phyloP scores from a whole-genome alignment of 2,888 invertebrate species.

The Eumerus sabulonum region DNA sequence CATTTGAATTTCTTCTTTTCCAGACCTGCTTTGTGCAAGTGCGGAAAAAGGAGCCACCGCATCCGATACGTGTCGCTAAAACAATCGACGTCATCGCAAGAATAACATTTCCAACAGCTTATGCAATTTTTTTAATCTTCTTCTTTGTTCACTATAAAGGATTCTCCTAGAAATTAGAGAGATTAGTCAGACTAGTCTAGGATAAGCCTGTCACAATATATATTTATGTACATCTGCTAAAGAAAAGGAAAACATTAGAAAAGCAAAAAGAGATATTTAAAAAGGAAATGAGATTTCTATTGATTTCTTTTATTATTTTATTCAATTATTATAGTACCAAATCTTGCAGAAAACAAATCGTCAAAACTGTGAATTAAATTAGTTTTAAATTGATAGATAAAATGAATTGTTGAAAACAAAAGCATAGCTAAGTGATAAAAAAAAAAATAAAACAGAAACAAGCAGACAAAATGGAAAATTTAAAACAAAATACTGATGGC shows the following conservation, averaged over 20 bases:
- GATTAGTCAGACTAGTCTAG: constrained; percentile 63
- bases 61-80: constrained; percentile 95
- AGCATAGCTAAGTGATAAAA: constrained; percentile 61
- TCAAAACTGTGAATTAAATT: constrained; percentile 69
- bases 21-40: constrained; percentile 91
- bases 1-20: not conserved
- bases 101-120: constrained; percentile 95
- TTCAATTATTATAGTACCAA: constrained; percentile 60
- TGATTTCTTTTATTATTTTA: constrained; percentile 28
- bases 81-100: constrained; percentile 96
- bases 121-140: constrained; percentile 95
- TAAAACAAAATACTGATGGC: constrained; percentile 41
- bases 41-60: constrained; percentile 94
- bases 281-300: constrained; percentile 60
- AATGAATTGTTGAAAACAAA: constrained; percentile 27
- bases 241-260: constrained; percentile 45
- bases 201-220: constrained; percentile 47
- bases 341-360: constrained; percentile 70
- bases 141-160: constrained; percentile 97
- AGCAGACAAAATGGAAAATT: constrained; percentile 32
- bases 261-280: constrained; percentile 50
- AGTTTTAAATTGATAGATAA: constrained; percentile 50
- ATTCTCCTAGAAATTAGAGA: constrained; percentile 80
- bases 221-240: not conserved
- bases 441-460: constrained; percentile 62